Evolutionary conservation across 2,888 invertebrate species (phyloP), one percentile per base, ranked within the genome.

Genomic region (Amblyteles armatorius): DNA sequence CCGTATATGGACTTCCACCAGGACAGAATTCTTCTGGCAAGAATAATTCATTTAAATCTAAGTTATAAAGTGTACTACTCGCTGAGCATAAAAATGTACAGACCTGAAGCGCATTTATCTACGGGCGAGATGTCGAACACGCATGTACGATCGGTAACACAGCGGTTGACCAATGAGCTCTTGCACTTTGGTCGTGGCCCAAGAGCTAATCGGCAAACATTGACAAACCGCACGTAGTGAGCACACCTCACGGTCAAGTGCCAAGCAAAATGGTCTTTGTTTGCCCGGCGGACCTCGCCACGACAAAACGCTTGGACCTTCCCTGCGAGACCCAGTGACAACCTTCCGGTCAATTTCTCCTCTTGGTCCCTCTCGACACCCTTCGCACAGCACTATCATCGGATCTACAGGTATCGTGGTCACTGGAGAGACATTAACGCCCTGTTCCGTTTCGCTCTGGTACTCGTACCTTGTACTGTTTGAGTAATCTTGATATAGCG

Each of bases 171-270:
- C 36, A 33, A 67, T 26, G 33, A 36, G 52, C 22, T 55, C 60
- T 69, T 76, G 76, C 50, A 65, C 74, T 55, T 48, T 76, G 87
- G 87, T 80, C 83, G 77, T 67, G 82, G 77, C 73, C 44, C 79
- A 55, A 85, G 87, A 86, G 88, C 92, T 92, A 92, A 92, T 92
- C 91, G 92, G 87, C 92, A 91, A 92, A 92, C 90, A 92, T 92
- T 92, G 92, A 92, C 92, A 87, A 68, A 89, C 87, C 84, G 87
- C 87, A 88, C 86, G 89, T 88, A 85, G 79, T 86, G 84, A 83
- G 86, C 87, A 86, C 79, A 71, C 74, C 72, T 57, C 55, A 68
- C 68, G 82, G 79, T 83, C 73, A 85, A 85, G 83, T 83, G 76
- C 69, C 79, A 79, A 79, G 80, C 73, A 77, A 85, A 91, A 89